phyloP scores from a whole-genome alignment of 2,113 vertebrate genomes.

The Sus scrofa region DNA sequence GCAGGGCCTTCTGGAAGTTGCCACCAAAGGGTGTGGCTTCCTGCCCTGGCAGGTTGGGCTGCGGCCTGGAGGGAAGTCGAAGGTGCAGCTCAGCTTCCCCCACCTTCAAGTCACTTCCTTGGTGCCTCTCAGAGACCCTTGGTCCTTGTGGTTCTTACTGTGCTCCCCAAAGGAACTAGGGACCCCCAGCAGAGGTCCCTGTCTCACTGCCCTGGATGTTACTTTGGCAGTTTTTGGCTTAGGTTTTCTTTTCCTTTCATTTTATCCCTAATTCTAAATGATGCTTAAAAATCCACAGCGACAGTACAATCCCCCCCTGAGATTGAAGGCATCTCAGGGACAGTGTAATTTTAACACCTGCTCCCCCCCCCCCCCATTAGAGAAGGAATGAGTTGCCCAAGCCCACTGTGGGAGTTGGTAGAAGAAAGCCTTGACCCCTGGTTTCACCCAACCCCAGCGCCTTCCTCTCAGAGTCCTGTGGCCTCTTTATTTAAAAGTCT shows the following conservation, averaged over 20 bases:
- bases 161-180: background rate
- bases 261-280: background rate
- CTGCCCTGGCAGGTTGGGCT: constrained; percentile 42
- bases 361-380: background rate
- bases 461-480: background rate
- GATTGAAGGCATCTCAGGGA: background rate
- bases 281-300: background rate
- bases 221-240: background rate
- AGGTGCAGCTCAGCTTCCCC: background rate
- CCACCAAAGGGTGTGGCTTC: constrained; percentile 64
- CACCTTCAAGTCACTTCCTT: background rate
- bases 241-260: background rate
- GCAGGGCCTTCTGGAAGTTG: constrained; percentile 4
- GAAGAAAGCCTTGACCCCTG: background rate
- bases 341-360: background rate
- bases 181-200: background rate
- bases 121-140: background rate
- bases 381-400: background rate
- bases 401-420: background rate
- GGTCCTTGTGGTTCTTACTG: background rate
- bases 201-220: background rate
- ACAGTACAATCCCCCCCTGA: background rate
- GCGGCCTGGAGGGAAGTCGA: background rate
- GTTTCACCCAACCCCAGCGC: background rate
- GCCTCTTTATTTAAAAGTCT: background rate